These are phyloP conservation scores for Tachycineta bicolor DNA, from an alignment of 2,113 vertebrate species.

Conservation along the genomic window DNA sequence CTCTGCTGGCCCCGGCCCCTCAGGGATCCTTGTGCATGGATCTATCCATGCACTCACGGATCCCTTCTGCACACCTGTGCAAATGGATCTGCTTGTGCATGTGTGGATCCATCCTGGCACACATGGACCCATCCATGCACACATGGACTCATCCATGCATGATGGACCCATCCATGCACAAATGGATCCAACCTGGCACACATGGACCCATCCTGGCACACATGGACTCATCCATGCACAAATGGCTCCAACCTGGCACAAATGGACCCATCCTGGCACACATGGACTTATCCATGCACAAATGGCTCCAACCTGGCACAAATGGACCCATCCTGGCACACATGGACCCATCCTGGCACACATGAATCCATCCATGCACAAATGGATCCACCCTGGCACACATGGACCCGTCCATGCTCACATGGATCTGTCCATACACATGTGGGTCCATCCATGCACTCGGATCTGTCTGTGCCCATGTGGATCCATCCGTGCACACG, in stretches of 20 bases:
- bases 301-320: rapidly evolving
- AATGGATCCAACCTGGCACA: rapidly evolving
- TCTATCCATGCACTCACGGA: rapidly evolving
- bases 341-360: background rate
- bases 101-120: background rate
- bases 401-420: too few relatives aligned
- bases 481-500: rapidly evolving
- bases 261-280: too few relatives aligned
- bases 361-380: too few relatives aligned
- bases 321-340: too few relatives aligned
- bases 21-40: rapidly evolving
- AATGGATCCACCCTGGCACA: too few relatives aligned
- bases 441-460: background rate
- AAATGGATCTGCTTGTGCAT: rapidly evolving
- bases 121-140: rapidly evolving
- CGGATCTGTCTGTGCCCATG: background rate
- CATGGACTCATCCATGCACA: background rate
- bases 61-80: background rate
- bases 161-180: background rate
- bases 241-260: background rate
- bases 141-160: rapidly evolving
- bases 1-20: background rate
- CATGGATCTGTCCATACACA: background rate
- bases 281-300: background rate
- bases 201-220: rapidly evolving